These are phyloP conservation scores for Pachycephala philippinensis DNA, from an alignment of 2,113 vertebrate species.

Conservation along the genomic window DNA sequence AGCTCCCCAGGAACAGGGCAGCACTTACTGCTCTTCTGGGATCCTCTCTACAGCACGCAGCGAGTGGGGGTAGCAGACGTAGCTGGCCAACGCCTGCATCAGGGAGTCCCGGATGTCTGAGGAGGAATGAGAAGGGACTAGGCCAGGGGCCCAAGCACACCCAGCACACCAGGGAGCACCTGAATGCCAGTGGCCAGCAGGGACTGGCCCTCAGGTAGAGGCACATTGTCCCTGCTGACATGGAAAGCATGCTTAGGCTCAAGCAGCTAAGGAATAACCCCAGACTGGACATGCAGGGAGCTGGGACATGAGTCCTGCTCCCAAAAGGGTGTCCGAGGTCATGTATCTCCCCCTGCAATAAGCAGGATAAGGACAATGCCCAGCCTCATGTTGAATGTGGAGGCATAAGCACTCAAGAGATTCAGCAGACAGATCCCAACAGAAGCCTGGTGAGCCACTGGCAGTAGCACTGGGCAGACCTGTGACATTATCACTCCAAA, in stretches of 20 bases:
- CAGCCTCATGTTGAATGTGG: background rate
- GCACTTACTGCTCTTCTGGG: conserved; percentile 93
- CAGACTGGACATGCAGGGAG: background rate
- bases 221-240: background rate
- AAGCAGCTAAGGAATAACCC: background rate
- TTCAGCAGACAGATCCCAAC: background rate
- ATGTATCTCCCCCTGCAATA: background rate
- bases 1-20: background rate
- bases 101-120: conserved; percentile 97
- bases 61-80: conserved; percentile 96
- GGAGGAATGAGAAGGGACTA: background rate
- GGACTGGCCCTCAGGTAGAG: background rate
- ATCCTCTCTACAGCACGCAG: conserved; percentile 94
- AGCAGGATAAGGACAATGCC: background rate
- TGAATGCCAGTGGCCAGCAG: background rate
- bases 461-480: background rate
- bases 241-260: background rate
- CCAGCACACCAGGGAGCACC: background rate
- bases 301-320: background rate
- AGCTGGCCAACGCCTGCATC: conserved; percentile 98
- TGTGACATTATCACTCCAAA: background rate
- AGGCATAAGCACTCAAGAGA: background rate
- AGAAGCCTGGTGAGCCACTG: background rate
- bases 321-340: background rate
- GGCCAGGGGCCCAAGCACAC: background rate